Conservation (phyloP, 2,888 invertebrate genomes). For the Pachliopta kotzebuea region DNA sequence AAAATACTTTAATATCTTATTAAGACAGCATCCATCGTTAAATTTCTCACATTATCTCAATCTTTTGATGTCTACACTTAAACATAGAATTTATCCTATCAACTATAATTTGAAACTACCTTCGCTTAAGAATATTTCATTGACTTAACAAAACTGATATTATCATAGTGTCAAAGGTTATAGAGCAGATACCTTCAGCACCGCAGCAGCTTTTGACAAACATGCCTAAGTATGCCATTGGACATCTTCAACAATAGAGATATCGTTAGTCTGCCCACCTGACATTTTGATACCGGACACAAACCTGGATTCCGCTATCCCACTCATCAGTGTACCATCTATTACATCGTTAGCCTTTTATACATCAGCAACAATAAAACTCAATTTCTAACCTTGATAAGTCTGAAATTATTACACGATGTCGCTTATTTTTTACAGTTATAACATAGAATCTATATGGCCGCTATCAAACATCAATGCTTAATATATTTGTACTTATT, state of each 20-base stretch:
- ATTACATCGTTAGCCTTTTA: slow-evolving; percentile 18
- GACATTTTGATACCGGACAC: slow-evolving; percentile 24
- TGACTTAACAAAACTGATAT: slow-evolving; percentile 1
- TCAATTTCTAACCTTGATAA: slow-evolving; percentile 5
- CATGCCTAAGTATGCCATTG: slow-evolving; percentile 13
- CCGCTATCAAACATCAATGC: slow-evolving; percentile 9
- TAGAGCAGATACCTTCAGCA: slow-evolving; percentile 23
- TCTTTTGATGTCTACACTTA: too few species aligned
- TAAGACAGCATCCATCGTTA: too few species aligned
- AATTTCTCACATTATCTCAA: too few species aligned
- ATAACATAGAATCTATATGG: slow-evolving; percentile 7
- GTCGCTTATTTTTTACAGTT: slow-evolving; percentile 8
- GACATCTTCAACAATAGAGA: slow-evolving; percentile 20
- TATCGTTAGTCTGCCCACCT: slow-evolving; percentile 12
- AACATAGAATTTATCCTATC: too few species aligned
- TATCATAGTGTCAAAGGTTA: slow-evolving; percentile 1
- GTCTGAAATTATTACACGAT: background rate
- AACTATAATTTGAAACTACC: slow-evolving; percentile 1
- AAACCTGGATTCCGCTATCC: slow-evolving; percentile 11
- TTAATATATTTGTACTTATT: slow-evolving; percentile 9
- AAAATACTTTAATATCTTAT: too few species aligned
- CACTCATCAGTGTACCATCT: slow-evolving; percentile 17
- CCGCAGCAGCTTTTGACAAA: slow-evolving; percentile 12
- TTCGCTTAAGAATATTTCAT: slow-evolving; percentile 7
- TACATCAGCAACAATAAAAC: slow-evolving; percentile 23